Conservation (phyloP, 2,113 vertebrate genomes). For the Rhineura floridana region DNA sequence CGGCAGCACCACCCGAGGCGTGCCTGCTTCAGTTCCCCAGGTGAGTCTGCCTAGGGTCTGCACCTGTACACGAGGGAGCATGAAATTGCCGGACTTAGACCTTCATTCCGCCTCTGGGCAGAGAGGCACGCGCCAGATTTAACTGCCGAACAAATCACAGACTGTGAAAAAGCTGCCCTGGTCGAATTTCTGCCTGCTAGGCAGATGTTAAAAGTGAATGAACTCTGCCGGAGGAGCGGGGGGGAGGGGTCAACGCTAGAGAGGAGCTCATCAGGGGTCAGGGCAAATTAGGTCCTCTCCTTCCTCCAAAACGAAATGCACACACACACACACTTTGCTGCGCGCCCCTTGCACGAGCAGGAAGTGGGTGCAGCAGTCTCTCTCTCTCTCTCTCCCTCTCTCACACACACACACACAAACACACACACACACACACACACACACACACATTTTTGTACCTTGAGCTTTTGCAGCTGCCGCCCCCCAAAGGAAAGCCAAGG, state of each 20-base stretch:
- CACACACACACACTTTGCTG: not conserved
- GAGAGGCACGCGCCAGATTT: no score
- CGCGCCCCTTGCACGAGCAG: no score
- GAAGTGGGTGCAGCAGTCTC: not conserved
- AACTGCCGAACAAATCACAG: no score
- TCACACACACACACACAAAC: no score
- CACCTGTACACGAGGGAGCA: no score
- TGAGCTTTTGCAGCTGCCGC: rapidly evolving
- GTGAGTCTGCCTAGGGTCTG: no score
- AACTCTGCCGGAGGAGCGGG: not conserved
- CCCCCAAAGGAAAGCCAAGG: not conserved
- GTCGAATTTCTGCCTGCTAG: not conserved
- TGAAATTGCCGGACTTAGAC: no score
- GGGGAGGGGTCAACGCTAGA: no score
- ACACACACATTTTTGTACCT: not conserved
- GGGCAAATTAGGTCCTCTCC: not conserved
- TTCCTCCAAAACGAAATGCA: not conserved
- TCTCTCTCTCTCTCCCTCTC: no score
- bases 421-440: not conserved
- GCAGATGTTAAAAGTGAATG: not conserved
- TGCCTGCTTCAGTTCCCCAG: no score
- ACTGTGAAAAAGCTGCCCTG: not conserved
- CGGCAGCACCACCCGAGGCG: no score
- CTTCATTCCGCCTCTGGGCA: no score
- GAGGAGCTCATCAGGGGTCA: not conserved